Evolutionary conservation across 1,140 invertebrate genomes (phyloP), one percentile per base, ranked within the genome.

Genomic region (Odontomachus brunneus): DNA sequence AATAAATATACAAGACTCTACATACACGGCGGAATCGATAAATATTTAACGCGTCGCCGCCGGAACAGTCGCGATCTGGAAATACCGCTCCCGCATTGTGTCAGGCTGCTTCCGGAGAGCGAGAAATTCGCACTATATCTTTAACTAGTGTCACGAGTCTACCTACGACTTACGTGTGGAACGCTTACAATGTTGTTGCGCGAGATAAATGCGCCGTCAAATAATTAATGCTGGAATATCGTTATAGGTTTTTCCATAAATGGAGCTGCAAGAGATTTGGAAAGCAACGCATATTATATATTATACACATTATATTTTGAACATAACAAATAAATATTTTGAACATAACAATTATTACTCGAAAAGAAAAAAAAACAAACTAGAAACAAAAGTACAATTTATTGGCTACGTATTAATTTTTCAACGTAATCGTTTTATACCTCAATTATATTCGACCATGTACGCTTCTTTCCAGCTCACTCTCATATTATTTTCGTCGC

Each of bases 31-130:
- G n/a, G 22, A 26, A 59, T 75, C 65, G 38, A 85, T 86, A 82
- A 86, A 86, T 86, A 82, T 86, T 86, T 86, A 75, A 82, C 24
- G 33, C 48, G 33, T 55, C 33, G 14, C 0, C 24, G 44, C 3
- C 49, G 72, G 49, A 49, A 29, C 14, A 63, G n/a, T 75, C 38
- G 72, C 17, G n/a, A 75, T 29, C 17, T 11, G 15, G 22, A 75
- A 74, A 74, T 44, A 44, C 44, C 15, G 72, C 12, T 5, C 38
- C 9, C n/a, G 22, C 38, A 60, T 74, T 48, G 60, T 17, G 72
- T 44, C 38, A 48, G 22, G 1, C n/a, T 19, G 53, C 60, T 44
- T 48, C 38, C 33, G 22, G n/a, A 72, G 19, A 62, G 44, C 5
- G 5, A 60, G n/a, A 62, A 60, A 62, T 60, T 48, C 26, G 29